Evolutionary conservation across 1,140 invertebrate species (phyloP), one percentile per base, ranked within the genome.

Genomic region (Penaeus vannamei): DNA sequence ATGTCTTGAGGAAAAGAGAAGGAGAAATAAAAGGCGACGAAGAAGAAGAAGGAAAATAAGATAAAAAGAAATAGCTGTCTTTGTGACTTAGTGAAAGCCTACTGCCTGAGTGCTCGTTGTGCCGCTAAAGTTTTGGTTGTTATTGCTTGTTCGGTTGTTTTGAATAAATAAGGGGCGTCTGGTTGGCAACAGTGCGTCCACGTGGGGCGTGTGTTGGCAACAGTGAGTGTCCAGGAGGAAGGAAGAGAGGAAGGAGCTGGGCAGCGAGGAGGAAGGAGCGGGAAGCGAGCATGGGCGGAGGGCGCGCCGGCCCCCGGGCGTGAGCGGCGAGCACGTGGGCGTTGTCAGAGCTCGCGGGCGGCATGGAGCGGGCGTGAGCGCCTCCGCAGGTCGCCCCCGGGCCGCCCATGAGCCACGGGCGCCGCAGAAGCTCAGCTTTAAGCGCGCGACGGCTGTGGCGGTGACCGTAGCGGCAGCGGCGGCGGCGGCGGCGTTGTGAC

Each of bases 371-470:
- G 84, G 84, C 53, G 29, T 42, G 64, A 53, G 84, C 29, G 62
- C 14, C 60, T n/a, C 82, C 26, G 82, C 29, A 46, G 53, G 53
- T 53, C 53, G 53, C 53, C 53, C 53, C 26, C 29, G 29, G 61
- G n/a, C 61, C 61, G 32, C 32, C 61, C 82, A 64, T 69, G 53
- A 53, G 53, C 53, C 53, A 53, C 53, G 53, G 53, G 53, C 53
- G 53, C 53, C 53, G 53, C 53, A 53, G 53, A 53, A 53, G 53
- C 12, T 53, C 84, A 85, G 62, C 84, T 85, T 85, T 85, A 85
- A 85, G 84, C 32, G n/a, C 64, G 72, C 84, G 84, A 64, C 64
- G 82, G 29, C 62, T 1, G 36, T 80, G 77, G 42, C 53, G 29
- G 77, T 53, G 29, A 42, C 36, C 36, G 42, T 42, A 59, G 81